Conservation (phyloP, 92 coral and sea anemone species). For the Virgularia gustaviana region DNA sequence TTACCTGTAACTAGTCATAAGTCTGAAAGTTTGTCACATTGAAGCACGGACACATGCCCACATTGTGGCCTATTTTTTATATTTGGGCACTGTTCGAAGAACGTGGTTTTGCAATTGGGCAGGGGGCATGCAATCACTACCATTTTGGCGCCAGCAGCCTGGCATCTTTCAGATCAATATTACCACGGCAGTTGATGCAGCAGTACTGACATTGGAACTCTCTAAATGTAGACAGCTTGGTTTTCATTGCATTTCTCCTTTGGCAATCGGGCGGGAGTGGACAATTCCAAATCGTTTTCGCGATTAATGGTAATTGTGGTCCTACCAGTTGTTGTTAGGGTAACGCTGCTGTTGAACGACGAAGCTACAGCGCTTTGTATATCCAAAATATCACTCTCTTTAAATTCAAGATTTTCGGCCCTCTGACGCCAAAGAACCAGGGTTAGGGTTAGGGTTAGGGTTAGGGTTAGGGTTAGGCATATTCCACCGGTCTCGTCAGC, state of each 20-base stretch:
- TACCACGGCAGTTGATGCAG: background rate
- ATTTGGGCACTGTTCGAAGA: background rate
- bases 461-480: background rate
- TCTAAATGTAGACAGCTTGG: background rate
- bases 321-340: background rate
- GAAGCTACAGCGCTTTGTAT: background rate
- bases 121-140: background rate
- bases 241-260: background rate
- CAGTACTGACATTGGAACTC: slow-evolving; percentile 1
- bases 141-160: background rate
- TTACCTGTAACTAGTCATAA: no score
- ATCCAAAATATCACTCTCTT: background rate
- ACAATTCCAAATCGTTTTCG: background rate
- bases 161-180: background rate
- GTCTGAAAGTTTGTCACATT: no score
- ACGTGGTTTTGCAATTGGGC: background rate
- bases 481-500: background rate
- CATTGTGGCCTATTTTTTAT: background rate
- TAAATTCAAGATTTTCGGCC: background rate
- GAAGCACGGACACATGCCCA: no score
- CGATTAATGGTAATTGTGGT: background rate
- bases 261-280: background rate
- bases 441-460: background rate
- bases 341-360: background rate
- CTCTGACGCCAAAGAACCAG: background rate